Conservation (phyloP, 2,113 vertebrate species). For the Spea bombifrons region DNA sequence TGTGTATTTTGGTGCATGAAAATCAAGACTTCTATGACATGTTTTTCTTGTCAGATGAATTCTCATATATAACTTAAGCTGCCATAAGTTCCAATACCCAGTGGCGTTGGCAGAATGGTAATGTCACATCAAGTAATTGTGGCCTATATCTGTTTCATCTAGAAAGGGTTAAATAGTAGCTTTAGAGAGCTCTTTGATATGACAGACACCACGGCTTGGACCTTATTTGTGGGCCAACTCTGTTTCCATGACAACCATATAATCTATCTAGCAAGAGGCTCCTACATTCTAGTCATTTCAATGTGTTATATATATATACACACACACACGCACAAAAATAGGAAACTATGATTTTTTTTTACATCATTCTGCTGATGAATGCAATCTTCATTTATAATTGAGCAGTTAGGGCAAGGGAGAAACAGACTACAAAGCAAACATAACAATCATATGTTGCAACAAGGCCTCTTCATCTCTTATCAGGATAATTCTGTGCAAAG, state of each 20-base stretch:
- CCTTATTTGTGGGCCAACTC: constrained; percentile 59
- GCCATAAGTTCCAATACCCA: too few species aligned
- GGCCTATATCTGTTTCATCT: constrained; percentile 48
- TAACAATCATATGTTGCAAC: constrained; percentile 4
- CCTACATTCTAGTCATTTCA: constrained; percentile 60
- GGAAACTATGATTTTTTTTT: constrained; percentile 18
- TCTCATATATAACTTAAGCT: too few species aligned
- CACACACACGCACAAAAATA: not conserved
- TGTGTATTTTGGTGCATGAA: too few species aligned
- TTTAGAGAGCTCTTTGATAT: constrained; percentile 56
- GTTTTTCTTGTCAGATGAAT: too few species aligned
- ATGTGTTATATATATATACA: constrained; percentile 51
- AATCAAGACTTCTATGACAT: too few species aligned
- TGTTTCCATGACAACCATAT: constrained; percentile 62
- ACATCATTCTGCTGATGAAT: constrained; percentile 26
- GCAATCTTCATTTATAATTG: constrained; percentile 30
- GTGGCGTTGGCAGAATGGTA: too few species aligned
- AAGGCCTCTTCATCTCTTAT: constrained; percentile 12
- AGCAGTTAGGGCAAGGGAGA: constrained; percentile 23
- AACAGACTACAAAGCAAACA: constrained; percentile 11
- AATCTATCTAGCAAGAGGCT: constrained; percentile 59
- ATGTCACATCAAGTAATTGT: too few species aligned
- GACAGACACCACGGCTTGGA: constrained; percentile 58
- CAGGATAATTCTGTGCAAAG: not conserved
- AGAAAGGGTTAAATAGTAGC: constrained; percentile 56